phyloP scores from a whole-genome alignment of 1,140 invertebrate species.

The Drosophila kepulauana region DNA sequence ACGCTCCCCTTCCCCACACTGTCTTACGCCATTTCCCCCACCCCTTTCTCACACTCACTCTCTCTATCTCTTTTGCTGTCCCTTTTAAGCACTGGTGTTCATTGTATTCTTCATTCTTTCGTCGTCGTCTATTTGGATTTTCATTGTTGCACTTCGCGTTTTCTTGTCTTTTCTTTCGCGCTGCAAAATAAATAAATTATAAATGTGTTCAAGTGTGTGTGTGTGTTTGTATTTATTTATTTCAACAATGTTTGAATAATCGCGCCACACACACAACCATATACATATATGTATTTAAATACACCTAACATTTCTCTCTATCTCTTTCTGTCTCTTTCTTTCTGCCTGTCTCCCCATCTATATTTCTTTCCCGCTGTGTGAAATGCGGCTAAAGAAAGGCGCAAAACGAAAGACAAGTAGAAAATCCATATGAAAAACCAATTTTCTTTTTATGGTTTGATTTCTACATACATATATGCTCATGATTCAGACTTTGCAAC shows the following conservation, averaged over 20 bases:
- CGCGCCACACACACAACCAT: not conserved
- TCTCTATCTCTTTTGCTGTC: conserved; percentile 25
- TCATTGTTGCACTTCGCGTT: conserved; percentile 45
- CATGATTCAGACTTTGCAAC: conserved; percentile 16
- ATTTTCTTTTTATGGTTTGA: conserved; percentile 64
- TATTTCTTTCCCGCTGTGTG: conserved; percentile 5
- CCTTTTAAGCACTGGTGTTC: not conserved
- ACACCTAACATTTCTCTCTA: conserved; percentile 1
- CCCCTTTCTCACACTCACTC: conserved; percentile 3
- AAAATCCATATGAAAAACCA: conserved; percentile 59
- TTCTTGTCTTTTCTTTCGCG: conserved; percentile 51
- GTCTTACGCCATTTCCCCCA: not conserved
- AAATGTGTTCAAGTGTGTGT: conserved; percentile 22
- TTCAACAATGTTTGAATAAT: conserved; percentile 12
- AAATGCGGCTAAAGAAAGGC: conserved; percentile 40
- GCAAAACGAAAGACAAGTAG: conserved; percentile 45
- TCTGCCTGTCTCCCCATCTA: not conserved
- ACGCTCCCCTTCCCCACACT: not conserved
- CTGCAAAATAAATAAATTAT: conserved; percentile 65
- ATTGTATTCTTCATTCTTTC: conserved; percentile 15
- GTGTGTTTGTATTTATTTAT: conserved; percentile 1
- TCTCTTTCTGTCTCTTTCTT: not conserved
- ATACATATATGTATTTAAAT: not conserved
- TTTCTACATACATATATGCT: conserved; percentile 39
- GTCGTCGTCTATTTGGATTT: conserved; percentile 46